Evolutionary conservation across 2,113 vertebrate species (phyloP).

Genomic region (Anthoscopus minutus): DNA sequence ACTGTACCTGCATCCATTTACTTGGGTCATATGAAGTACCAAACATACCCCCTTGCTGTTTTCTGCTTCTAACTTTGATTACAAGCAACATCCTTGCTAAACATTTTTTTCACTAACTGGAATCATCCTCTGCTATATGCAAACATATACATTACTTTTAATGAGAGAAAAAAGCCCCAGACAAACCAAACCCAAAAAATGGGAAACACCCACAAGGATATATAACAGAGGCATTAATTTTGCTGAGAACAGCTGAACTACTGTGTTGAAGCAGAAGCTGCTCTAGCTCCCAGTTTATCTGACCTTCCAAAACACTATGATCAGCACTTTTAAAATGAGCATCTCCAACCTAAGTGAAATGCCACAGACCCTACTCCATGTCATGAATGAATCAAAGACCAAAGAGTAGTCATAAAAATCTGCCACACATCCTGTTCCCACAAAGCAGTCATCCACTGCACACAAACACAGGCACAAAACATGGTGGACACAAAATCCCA

Average conservation of each 20-base stretch:
- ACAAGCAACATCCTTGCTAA: not conserved
- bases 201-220: not conserved
- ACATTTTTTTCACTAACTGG: not conserved
- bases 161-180: not conserved
- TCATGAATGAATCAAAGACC: not conserved
- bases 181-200: not conserved
- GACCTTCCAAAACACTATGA: not conserved
- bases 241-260: not conserved
- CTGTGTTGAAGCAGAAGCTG: not conserved
- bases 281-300: not conserved
- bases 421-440: not conserved
- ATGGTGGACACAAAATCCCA: accelerated
- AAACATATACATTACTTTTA: not conserved
- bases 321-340: not conserved
- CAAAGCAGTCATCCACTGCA: not conserved
- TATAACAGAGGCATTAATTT: not conserved
- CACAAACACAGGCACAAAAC: not conserved
- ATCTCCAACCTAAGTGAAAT: not conserved
- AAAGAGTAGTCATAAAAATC: not conserved
- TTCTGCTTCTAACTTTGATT: not conserved
- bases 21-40: not conserved
- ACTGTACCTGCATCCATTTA: not conserved
- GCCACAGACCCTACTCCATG: not conserved
- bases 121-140: not conserved
- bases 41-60: not conserved